Conservation (phyloP, 2,797 vertebrate species). For the Tragopan temminckii region DNA sequence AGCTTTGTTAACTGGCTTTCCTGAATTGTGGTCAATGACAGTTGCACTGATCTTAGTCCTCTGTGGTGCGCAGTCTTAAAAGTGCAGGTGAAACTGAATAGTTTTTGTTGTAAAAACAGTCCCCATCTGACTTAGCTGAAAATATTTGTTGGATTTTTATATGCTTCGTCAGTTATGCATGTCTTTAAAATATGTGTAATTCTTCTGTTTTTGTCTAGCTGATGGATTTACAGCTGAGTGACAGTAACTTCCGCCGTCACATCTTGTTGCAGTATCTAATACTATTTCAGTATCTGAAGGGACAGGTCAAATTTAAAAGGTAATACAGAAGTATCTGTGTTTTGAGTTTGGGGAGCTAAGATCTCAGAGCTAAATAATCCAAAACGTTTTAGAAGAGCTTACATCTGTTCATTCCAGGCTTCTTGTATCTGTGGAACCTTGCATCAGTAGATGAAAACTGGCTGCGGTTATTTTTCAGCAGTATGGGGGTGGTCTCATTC, state of each 20-base stretch:
- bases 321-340: slow-evolving; percentile 62
- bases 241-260: slow-evolving; percentile 97
- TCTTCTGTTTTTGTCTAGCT: slow-evolving; percentile 83
- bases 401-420: not conserved
- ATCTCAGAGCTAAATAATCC: not conserved
- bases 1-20: not conserved
- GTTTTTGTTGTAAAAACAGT: not conserved
- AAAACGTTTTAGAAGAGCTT: not conserved
- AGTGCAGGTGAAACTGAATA: not conserved
- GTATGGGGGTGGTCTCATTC: not conserved
- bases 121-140: not conserved
- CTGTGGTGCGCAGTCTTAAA: not conserved
- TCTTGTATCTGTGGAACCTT: not conserved
- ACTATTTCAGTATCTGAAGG: slow-evolving; percentile 97
- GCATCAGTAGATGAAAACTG: not conserved
- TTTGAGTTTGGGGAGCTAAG: not conserved
- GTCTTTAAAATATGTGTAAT: not conserved
- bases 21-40: not conserved
- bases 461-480: not conserved
- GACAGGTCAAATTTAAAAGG: slow-evolving; percentile 99
- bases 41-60: not conserved
- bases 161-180: not conserved
- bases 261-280: slow-evolving; percentile 97
- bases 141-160: not conserved
- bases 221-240: slow-evolving; percentile 98